Conservation (phyloP, 2,888 invertebrate genomes). For the Drosophila quinaria region DNA sequence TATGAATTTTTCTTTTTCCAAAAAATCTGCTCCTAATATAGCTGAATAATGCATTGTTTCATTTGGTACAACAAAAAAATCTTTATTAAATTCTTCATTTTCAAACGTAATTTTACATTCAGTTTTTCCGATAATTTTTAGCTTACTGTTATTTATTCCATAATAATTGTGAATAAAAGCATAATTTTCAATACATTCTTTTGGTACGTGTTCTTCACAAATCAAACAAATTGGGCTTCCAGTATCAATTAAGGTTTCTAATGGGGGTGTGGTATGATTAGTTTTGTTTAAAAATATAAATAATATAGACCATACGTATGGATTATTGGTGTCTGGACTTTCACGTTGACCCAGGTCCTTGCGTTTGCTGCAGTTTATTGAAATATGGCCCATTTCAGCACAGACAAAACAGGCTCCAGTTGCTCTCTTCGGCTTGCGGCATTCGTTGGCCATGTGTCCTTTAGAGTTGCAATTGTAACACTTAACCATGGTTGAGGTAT, state of each 20-base stretch:
- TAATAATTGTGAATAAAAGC: neutral
- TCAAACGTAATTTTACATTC: neutral
- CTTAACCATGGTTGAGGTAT: neutral
- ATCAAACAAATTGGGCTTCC: neutral
- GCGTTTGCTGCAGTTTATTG: neutral
- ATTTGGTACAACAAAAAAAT: no score
- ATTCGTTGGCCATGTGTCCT: neutral
- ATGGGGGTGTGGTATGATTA: neutral
- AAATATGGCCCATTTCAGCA: neutral
- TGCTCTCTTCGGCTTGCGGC: neutral
- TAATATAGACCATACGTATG: neutral
- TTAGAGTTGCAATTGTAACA: neutral
- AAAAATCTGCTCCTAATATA: neutral
- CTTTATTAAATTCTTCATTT: slow-evolving; percentile 1
- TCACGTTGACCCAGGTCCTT: neutral
- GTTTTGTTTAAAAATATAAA: neutral
- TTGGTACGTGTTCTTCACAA: neutral
- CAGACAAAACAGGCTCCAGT: neutral
- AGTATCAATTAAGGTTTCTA: neutral
- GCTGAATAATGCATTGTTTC: neutral
- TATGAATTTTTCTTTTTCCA: neutral
- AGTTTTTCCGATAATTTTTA: neutral
- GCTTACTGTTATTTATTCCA: neutral
- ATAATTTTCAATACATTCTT: neutral
- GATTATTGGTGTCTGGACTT: neutral